Evolutionary conservation across 2,888 invertebrate species (phyloP).

Genomic region (Thymelicus acteon): DNA sequence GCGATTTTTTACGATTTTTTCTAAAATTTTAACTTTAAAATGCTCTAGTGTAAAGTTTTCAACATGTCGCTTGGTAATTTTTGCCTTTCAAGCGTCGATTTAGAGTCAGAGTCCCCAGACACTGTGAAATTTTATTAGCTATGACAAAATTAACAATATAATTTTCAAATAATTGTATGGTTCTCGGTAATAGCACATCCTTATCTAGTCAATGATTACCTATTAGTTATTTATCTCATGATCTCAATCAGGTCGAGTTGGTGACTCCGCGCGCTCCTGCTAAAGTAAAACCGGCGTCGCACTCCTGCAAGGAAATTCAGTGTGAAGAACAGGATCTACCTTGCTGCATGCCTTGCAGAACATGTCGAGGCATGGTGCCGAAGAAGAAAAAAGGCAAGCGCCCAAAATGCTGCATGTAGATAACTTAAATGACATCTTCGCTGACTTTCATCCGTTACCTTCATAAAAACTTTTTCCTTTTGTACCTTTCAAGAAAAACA

Average conservation of each 20-base stretch:
- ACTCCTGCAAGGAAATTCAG: conserved; percentile 88
- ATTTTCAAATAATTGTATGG: no score
- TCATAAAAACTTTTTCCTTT: not conserved
- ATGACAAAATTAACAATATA: no score
- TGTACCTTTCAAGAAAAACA: conserved; percentile 15
- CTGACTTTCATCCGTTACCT: not conserved
- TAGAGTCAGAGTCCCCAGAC: no score
- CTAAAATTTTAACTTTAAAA: no score
- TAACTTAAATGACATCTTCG: not conserved
- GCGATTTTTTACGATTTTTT: no score
- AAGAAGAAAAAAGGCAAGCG: conserved; percentile 46
- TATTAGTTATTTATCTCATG: no score
- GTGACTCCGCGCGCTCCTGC: conserved; percentile 89
- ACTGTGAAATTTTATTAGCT: no score
- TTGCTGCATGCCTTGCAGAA: conserved; percentile 62
- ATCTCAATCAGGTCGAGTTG: conserved; percentile 85
- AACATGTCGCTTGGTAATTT: no score
- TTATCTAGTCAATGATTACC: no score
- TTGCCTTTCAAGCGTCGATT: no score
- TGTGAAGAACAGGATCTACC: conserved; percentile 84
- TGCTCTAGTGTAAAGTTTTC: no score
- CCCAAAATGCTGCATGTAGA: conserved; percentile 38
- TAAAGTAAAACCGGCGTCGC: conserved; percentile 82
- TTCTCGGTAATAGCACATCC: no score
- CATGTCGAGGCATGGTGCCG: conserved; percentile 55